These are phyloP conservation scores for Chelonus insularis DNA, from an alignment of 1,140 invertebrate species.

Conservation along the genomic window DNA sequence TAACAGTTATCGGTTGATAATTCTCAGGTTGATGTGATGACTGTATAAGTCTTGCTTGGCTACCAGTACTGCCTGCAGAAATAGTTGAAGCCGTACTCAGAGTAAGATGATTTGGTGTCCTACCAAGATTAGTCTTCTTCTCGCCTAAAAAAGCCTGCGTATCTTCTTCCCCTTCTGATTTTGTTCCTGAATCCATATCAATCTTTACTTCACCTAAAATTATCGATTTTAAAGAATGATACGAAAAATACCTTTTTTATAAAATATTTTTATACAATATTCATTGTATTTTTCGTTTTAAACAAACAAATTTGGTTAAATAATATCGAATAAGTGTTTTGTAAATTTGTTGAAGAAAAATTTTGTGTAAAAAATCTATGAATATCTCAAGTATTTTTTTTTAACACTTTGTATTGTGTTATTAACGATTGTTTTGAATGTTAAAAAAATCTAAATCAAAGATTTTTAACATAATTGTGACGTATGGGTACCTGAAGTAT, in stretches of 20 bases:
- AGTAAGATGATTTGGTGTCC: constrained; percentile 89
- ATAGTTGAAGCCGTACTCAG: constrained; percentile 90
- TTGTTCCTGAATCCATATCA: constrained; percentile 73
- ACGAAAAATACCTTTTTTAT: constrained; percentile 21
- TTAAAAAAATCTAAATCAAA: too few relatives aligned
- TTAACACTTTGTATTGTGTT: too few relatives aligned
- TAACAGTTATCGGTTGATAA: constrained; percentile 81
- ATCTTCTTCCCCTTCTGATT: constrained; percentile 87
- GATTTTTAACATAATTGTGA: too few relatives aligned
- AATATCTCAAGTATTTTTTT: too few relatives aligned
- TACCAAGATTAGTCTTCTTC: constrained; percentile 73
- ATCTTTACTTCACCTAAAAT: constrained; percentile 54
- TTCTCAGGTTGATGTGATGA: constrained; percentile 89
- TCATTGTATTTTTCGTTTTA: too few relatives aligned
- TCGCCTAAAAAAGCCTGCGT: constrained; percentile 69
- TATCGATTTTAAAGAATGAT: constrained; percentile 14
- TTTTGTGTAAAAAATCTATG: too few relatives aligned
- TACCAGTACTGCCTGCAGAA: constrained; percentile 90
- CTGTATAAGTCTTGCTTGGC: constrained; percentile 90
- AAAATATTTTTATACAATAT: too few relatives aligned
- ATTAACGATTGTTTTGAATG: too few relatives aligned
- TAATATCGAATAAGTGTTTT: too few relatives aligned
- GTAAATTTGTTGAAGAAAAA: too few relatives aligned
- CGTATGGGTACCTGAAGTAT: constrained; percentile 76
- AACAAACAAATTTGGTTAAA: too few relatives aligned